phyloP scores from a whole-genome alignment of 1,140 invertebrate genomes.

The Colletes gigas region DNA sequence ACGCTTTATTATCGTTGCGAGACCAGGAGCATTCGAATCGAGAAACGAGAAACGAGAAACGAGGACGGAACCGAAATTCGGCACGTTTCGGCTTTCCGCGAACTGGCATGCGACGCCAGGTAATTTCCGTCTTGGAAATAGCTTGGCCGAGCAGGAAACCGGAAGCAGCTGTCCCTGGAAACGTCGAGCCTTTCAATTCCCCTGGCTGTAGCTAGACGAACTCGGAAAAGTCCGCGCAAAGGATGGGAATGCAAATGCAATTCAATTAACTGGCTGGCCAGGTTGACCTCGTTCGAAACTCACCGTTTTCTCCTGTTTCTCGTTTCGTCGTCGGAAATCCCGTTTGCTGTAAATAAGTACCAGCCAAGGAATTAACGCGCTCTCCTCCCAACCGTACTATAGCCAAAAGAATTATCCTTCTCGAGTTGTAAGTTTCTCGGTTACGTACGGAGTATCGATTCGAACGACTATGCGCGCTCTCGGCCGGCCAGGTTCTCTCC shows the following conservation, averaged over 20 bases:
- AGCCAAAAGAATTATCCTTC: not conserved
- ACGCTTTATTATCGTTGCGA: not conserved
- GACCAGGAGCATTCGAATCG: not conserved
- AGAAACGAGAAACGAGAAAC: not conserved
- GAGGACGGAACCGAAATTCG: not conserved
- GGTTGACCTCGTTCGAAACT: not conserved
- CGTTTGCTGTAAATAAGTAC: constrained; percentile 3
- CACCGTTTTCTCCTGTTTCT: not conserved
- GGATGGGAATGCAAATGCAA: constrained; percentile 23
- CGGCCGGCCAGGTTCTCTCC: too few relatives aligned
- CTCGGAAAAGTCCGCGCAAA: constrained; percentile 1
- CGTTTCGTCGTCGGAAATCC: not conserved
- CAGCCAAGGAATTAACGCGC: not conserved
- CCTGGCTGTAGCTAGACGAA: not conserved
- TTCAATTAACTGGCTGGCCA: constrained; percentile 25
- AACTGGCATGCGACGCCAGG: constrained; percentile 9
- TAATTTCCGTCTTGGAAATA: constrained; percentile 38
- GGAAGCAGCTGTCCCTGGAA: constrained; percentile 27
- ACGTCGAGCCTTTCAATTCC: not conserved
- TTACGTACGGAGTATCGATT: too few relatives aligned
- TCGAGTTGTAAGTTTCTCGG: too few relatives aligned
- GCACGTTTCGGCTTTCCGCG: constrained; percentile 2
- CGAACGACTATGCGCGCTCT: too few relatives aligned
- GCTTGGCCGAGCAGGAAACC: not conserved
- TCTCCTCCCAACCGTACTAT: not conserved